These are phyloP conservation scores for Dynastes maya DNA, from an alignment of 2,888 invertebrate genomes.

Conservation along the genomic window DNA sequence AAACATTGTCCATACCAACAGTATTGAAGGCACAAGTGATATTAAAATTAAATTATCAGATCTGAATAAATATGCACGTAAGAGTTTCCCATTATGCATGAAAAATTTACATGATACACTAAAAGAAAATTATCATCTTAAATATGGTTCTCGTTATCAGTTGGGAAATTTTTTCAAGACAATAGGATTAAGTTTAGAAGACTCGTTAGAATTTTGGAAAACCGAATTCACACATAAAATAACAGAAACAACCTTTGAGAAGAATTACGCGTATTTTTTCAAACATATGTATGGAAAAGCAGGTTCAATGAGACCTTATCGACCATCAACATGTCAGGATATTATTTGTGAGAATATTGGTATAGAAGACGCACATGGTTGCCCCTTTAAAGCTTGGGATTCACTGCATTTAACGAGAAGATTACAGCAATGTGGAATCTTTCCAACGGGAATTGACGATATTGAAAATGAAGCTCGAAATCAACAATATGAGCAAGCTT, in stretches of 20 bases:
- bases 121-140: constrained; percentile 32
- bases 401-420: constrained; percentile 12
- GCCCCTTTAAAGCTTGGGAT: constrained; percentile 34
- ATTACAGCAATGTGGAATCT: constrained; percentile 9
- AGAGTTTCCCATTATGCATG: constrained; percentile 18
- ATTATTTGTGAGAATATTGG: constrained; percentile 1
- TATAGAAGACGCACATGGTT: constrained; percentile 24
- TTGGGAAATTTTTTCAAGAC: constrained; percentile 27
- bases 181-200: constrained; percentile 23
- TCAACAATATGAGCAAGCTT: constrained; percentile 19
- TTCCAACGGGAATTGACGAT: background rate
- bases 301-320: background rate
- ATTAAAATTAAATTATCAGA: constrained; percentile 21
- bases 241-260: constrained; percentile 6
- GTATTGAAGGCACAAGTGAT: background rate
- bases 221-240: constrained; percentile 9
- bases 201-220: constrained; percentile 27
- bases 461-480: constrained; percentile 1
- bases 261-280: constrained; percentile 15
- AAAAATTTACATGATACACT: constrained; percentile 11
- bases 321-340: constrained; percentile 14
- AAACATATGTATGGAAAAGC: constrained; percentile 26
- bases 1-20: background rate
- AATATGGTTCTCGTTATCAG: constrained; percentile 32
- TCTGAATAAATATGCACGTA: constrained; percentile 1